A percentile compares a stretch with the other conserved stretches of the same genome.
Conservation (phyloP, 1,140 invertebrate species). For the Panonychus citri region DNA sequence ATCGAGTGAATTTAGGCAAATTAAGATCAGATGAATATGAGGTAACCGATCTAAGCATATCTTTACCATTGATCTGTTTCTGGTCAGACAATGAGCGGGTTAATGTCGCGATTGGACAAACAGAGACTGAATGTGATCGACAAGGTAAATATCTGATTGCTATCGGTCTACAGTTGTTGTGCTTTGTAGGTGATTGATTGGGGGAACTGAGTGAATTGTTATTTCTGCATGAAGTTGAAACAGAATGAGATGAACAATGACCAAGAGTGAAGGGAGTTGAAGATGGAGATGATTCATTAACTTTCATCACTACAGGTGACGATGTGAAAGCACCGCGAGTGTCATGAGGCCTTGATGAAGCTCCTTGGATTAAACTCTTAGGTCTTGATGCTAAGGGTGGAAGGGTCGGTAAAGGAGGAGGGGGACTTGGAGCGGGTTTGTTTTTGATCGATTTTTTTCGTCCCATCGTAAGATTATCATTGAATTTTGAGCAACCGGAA, state of each 20-base stretch:
- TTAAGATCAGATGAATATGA: slow-evolving; percentile 7
- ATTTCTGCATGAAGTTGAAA: too few species aligned
- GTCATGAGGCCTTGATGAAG: too few species aligned
- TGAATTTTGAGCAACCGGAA: too few species aligned
- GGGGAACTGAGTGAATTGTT: too few species aligned
- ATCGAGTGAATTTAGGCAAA: background rate
- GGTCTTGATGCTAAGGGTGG: too few species aligned
- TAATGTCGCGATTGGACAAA: background rate
- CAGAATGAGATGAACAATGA: too few species aligned
- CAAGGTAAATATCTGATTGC: too few species aligned
- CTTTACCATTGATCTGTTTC: slow-evolving; percentile 10
- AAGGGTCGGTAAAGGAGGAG: background rate
- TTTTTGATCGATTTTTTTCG: background rate
- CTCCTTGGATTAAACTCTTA: too few species aligned
- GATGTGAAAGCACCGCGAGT: background rate
- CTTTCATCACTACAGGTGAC: background rate
- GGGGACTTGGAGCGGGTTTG: background rate
- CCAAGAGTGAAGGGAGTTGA: background rate
- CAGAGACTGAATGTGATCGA: too few species aligned
- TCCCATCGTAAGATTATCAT: too few species aligned
- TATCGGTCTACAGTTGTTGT: background rate
- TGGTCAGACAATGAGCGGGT: slow-evolving; percentile 10
- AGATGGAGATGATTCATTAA: background rate
- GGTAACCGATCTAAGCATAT: slow-evolving; percentile 5
- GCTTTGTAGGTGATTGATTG: background rate